Conservation (phyloP, 2,797 vertebrate genomes). For the Mormyrus hasselquistii region DNA sequence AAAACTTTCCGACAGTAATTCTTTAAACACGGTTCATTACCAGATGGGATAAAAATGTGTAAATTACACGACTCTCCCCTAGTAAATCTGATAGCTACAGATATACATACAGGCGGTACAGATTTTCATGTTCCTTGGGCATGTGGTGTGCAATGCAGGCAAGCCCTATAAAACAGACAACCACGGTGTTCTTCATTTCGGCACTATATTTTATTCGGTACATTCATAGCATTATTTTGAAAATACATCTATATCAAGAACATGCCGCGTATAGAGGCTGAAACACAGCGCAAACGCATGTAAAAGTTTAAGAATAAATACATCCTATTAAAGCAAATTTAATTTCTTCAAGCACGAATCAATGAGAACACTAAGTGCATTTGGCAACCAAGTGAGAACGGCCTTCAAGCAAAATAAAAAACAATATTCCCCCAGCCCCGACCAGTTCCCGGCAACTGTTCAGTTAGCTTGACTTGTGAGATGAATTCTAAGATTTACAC, state of each 20-base stretch:
- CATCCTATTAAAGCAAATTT: constrained; percentile 18
- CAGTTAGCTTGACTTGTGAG: not conserved
- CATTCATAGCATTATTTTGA: constrained; percentile 24
- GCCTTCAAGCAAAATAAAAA: not conserved
- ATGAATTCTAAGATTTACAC: not conserved
- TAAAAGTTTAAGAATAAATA: constrained; percentile 23
- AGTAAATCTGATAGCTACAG: not conserved
- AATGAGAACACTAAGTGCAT: not conserved
- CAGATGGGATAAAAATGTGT: not conserved
- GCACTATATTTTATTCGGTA: constrained; percentile 21
- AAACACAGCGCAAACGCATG: constrained; percentile 18
- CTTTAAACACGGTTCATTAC: not conserved
- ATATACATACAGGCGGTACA: not conserved
- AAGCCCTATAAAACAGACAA: not conserved
- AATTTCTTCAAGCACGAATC: not conserved
- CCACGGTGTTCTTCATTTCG: not conserved
- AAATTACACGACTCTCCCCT: not conserved
- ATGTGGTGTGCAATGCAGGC: not conserved
- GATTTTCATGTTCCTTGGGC: not conserved
- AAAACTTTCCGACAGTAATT: not conserved
- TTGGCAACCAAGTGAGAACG: not conserved
- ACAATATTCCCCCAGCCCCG: not conserved
- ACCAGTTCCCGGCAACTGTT: not conserved
- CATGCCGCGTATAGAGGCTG: constrained; percentile 2
- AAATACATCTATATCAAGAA: constrained; percentile 22